Evolutionary conservation across 1,140 invertebrate genomes (phyloP).

Genomic region (Subanguina moxae): DNA sequence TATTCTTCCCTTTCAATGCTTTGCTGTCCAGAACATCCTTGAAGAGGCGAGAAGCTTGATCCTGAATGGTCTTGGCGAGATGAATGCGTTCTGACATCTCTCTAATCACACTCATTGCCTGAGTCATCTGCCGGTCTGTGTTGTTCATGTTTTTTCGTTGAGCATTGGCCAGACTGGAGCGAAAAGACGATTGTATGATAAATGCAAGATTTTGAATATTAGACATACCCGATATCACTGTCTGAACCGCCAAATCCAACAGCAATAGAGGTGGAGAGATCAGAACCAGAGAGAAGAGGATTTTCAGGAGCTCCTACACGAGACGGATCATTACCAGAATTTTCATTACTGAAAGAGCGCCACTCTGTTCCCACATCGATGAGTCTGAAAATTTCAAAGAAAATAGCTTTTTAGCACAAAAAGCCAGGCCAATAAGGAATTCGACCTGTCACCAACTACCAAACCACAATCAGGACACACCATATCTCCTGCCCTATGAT

Average conservation of each 20-base stretch:
- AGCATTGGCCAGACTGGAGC: slow-evolving; percentile 55
- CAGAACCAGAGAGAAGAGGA: slow-evolving; percentile 85
- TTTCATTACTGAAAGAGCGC: slow-evolving; percentile 98
- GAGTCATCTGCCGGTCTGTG: slow-evolving; percentile 80
- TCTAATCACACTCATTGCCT: slow-evolving; percentile 91
- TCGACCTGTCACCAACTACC: slow-evolving; percentile 92
- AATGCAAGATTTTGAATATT: background rate
- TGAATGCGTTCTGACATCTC: slow-evolving; percentile 97
- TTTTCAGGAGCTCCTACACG: slow-evolving; percentile 80
- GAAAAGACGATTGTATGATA: no score
- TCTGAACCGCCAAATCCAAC: slow-evolving; percentile 76
- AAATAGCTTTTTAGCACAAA: background rate
- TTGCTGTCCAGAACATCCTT: slow-evolving; percentile 96
- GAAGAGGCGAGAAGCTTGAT: slow-evolving; percentile 89
- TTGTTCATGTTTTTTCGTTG: slow-evolving; percentile 53
- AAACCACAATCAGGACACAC: slow-evolving; percentile 97
- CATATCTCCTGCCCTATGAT: slow-evolving; percentile 95
- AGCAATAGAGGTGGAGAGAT: slow-evolving; percentile 94
- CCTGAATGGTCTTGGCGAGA: slow-evolving; percentile 84
- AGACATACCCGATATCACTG: slow-evolving; percentile 42
- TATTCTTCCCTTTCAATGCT: slow-evolving; percentile 85
- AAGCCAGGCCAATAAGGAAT: no score
- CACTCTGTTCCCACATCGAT: slow-evolving; percentile 99
- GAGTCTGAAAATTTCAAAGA: slow-evolving; percentile 69
- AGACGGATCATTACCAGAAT: slow-evolving; percentile 81